Evolutionary conservation across 2,797 vertebrate genomes (phyloP).

Genomic region (Chelon auratus): DNA sequence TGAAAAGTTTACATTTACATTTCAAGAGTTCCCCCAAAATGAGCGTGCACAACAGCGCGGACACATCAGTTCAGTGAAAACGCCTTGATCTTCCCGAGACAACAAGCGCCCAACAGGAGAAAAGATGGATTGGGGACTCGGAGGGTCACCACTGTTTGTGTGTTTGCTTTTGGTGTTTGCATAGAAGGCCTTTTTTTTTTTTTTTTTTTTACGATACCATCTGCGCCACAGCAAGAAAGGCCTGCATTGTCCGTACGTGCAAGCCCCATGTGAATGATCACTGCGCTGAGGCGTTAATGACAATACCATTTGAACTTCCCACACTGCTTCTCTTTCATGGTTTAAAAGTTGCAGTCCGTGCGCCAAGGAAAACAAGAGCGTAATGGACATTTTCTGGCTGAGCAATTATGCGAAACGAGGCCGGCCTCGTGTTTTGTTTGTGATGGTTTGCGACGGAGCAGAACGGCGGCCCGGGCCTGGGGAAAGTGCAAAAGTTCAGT

Average conservation of each 20-base stretch:
- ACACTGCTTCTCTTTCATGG: slow-evolving; percentile 78
- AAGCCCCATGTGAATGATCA: slow-evolving; percentile 78
- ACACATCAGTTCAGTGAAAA: slow-evolving; percentile 59
- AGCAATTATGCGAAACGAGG: slow-evolving; percentile 79
- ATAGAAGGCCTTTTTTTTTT: slow-evolving; percentile 70
- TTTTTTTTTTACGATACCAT: slow-evolving; percentile 79
- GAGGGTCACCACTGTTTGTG: slow-evolving; percentile 84
- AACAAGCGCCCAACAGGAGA: slow-evolving; percentile 78
- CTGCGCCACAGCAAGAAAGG: slow-evolving; percentile 78
- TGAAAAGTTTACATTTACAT: slow-evolving; percentile 75
- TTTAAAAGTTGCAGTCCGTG: slow-evolving; percentile 71
- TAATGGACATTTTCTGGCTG: slow-evolving; percentile 81
- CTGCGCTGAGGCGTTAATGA: slow-evolving; percentile 79
- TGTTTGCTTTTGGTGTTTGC: slow-evolving; percentile 87
- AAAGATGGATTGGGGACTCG: slow-evolving; percentile 84
- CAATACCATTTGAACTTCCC: slow-evolving; percentile 84
- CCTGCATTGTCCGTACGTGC: slow-evolving; percentile 76
- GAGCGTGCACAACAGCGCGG: slow-evolving; percentile 66
- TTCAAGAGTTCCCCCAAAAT: slow-evolving; percentile 66
- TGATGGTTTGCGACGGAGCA: slow-evolving; percentile 73
- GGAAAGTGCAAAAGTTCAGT: slow-evolving; percentile 79
- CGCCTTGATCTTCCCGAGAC: slow-evolving; percentile 78
- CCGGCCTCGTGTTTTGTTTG: slow-evolving; percentile 76
- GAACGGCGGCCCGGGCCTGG: slow-evolving; percentile 48
- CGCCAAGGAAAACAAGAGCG: slow-evolving; percentile 81